Percentiles rank a stretch among this genome's conserved stretches.
These are phyloP conservation scores for Bombus breviceps DNA, from an alignment of 1,140 invertebrate genomes.

Conservation along the genomic window DNA sequence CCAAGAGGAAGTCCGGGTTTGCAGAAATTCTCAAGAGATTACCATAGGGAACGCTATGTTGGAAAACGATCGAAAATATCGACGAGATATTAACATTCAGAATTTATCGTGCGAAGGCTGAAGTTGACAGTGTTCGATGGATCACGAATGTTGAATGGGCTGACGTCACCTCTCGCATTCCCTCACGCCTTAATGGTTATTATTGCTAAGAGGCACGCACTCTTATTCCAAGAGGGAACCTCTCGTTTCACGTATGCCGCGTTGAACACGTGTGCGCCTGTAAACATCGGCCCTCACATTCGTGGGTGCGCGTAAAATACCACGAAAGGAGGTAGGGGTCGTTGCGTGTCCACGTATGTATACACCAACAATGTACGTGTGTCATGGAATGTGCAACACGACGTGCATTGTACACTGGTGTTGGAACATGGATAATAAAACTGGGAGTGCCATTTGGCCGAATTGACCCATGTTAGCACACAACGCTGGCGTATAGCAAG, in stretches of 20 bases:
- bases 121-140: slow-evolving; percentile 54
- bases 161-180: slow-evolving; percentile 77
- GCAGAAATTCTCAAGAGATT: not conserved
- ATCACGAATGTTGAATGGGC: slow-evolving; percentile 69
- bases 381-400: slow-evolving; percentile 49
- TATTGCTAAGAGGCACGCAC: slow-evolving; percentile 76
- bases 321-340: slow-evolving; percentile 39
- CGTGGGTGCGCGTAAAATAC: slow-evolving; percentile 45
- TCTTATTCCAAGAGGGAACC: slow-evolving; percentile 66
- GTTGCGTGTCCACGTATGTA: not conserved
- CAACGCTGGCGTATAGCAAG: not conserved
- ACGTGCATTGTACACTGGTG: not conserved
- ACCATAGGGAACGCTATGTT: fast-evolving
- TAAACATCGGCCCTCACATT: not conserved
- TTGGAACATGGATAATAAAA: slow-evolving; percentile 53
- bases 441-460: slow-evolving; percentile 69
- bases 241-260: slow-evolving; percentile 38
- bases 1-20: not conserved
- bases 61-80: not conserved
- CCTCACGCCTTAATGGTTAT: slow-evolving; percentile 79
- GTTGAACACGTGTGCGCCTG: slow-evolving; percentile 15
- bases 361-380: too few relatives aligned
- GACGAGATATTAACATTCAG: slow-evolving; percentile 38
- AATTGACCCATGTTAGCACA: slow-evolving; percentile 60
- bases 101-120: slow-evolving; percentile 44